Evolutionary conservation across 2,888 invertebrate genomes (phyloP), one percentile per base, ranked within the genome.

Genomic region (Cinara cedri): DNA sequence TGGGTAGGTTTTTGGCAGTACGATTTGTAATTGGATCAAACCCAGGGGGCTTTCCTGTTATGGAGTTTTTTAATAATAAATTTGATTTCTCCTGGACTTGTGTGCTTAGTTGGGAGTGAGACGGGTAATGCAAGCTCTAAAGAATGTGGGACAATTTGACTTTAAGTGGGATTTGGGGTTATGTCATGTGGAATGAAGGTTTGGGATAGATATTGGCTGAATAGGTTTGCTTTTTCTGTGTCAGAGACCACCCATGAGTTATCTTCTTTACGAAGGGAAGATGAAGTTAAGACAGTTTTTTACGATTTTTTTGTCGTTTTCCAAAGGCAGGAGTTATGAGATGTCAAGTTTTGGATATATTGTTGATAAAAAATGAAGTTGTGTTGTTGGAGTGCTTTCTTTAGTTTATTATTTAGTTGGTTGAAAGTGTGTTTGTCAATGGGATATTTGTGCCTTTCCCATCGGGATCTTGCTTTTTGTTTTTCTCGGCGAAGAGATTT

Each of bases 161-260:
- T 51, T 68, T 68, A 49, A 16, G 49, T 68, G 51, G 10, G 24
- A 24, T 68, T 68, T 68, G 26, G 24, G 49, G 21, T 68, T 63
- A 63, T 42, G 44, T 63, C 63, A n/a, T 63, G 63, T n/a, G 63
- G n/a, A 1, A 42, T 44, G 10, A 44, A 42, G 13, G 44, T 63
- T 63, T 63, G 16, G 44, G 63, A 63, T 42, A 63, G 63, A 63
- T 63, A 42, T 42, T 62, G 34, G 34, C 62, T n/a, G 13, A 62
- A 62, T 34, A 62, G 62, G 62, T 62, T 62, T 62, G 62, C 57
- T 57, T 57, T 57, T 24, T 57, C 63, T n/a, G 63, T 63, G n/a
- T 63, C 63, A 42, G 63, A 63, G n/a, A 63, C 63, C 8, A 10
- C 63, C 63, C 63, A 63, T 63, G 63, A 42, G n/a, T 63, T 63